Evolutionary conservation across 92 coral and sea anemone genomes (phyloP), one percentile per base, ranked within the genome.

Genomic region (Bergia puertoricense): DNA sequence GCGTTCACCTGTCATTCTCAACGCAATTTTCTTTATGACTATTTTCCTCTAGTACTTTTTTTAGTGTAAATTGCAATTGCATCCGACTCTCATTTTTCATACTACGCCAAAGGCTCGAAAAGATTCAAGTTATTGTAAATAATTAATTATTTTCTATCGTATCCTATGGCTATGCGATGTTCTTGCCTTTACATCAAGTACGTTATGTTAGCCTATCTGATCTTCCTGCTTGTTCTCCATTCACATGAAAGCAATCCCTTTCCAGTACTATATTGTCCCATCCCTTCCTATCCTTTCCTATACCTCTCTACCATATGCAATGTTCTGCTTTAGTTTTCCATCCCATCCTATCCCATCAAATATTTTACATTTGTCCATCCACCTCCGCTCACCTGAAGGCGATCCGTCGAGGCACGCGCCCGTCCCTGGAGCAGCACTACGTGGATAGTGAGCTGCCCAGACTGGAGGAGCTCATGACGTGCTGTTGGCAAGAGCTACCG

Each of bases 381-480:
- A 2, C 0, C 69, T 62, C 69, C 23, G 69, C 30, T 62, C 30
- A 38, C 30, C 30, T 37, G 72, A n/a, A 84, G 88, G 99, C 98
- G 15, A 91, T 97, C 66, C 92, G 98, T 11, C 93, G 99, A 22
- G 98, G 98, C 22, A 94, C 93, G 2, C 93, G 99, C 23, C 99
- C 99, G 5, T 91, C 97, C 4, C 92, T 95, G 67, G 96, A 95
- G 78, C 92, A 90, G 11, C 90, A 77, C 20, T 91, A 82, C 14
- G 57, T 96, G 5, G 99, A 96, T 74, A 89, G 93, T 16, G 94
- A 95, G 86, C 85, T 97, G 82, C 99, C 99, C 0, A 82, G 95
- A 76, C 96, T 97, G 37, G 98, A 97, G 77, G 85, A 89, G 6
- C 67, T 97, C 40, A 97, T 97, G 99, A 89, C 88, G 88, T 89